Evolutionary conservation across 1,140 invertebrate genomes (phyloP).

Genomic region (Mactra quadrangularis): DNA sequence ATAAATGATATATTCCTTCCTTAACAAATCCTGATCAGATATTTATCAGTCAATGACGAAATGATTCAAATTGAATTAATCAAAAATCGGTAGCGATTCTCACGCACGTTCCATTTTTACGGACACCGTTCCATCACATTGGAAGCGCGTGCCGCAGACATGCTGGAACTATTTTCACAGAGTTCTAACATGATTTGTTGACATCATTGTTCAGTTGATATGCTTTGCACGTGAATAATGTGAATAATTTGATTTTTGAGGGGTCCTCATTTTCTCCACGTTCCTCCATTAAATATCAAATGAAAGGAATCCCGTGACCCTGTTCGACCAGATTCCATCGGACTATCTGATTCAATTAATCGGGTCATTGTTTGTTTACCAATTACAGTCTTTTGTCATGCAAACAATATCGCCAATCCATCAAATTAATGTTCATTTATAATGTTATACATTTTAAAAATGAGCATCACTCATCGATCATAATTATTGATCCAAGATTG

Average conservation of each 20-base stretch:
- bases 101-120: conserved; percentile 15
- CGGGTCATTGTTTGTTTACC: too few relatives aligned
- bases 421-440: too few relatives aligned
- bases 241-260: conserved; percentile 26
- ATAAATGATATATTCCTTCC: not conserved
- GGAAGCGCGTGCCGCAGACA: conserved; percentile 19
- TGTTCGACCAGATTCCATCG: too few relatives aligned
- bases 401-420: too few relatives aligned
- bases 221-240: conserved; percentile 34
- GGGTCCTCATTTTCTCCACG: conserved; percentile 25
- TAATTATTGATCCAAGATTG: too few relatives aligned
- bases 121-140: conserved; percentile 30
- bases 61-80: conserved; percentile 40
- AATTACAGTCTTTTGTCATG: too few relatives aligned
- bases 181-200: conserved; percentile 50
- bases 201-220: conserved; percentile 39
- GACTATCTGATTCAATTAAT: too few relatives aligned
- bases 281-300: not conserved
- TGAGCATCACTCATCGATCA: too few relatives aligned
- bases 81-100: conserved; percentile 14
- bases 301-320: too few relatives aligned
- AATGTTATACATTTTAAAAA: too few relatives aligned
- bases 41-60: not conserved
- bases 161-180: conserved; percentile 20
- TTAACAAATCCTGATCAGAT: not conserved